Evolutionary conservation across 2,888 invertebrate species (phyloP).

Genomic region (Chloroclystis v-ata): DNA sequence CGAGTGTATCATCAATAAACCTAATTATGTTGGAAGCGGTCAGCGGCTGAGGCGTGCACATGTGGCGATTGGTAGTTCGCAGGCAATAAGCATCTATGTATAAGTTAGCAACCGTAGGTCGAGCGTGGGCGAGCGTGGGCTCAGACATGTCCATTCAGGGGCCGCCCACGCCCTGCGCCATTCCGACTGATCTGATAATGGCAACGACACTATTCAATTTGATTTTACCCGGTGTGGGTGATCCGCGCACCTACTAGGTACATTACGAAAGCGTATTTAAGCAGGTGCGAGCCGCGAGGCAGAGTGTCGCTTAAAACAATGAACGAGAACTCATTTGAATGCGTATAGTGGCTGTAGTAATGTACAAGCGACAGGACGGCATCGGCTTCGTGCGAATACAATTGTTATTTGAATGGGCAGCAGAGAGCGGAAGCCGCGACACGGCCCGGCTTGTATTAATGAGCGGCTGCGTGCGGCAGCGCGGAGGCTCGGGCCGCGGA

Average conservation of each 20-base stretch:
- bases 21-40: conserved; percentile 35
- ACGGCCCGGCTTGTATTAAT: conserved; percentile 66
- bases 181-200: conserved; percentile 52
- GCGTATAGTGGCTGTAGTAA: conserved; percentile 39
- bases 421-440: conserved; percentile 66
- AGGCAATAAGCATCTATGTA: conserved; percentile 1
- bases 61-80: not conserved
- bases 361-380: conserved; percentile 34
- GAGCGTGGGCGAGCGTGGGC: conserved; percentile 41
- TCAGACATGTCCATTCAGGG: conserved; percentile 65
- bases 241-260: conserved; percentile 21
- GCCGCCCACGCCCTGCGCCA: conserved; percentile 48
- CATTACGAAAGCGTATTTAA: conserved; percentile 32
- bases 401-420: conserved; percentile 62
- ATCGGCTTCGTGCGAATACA: conserved; percentile 56
- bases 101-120: conserved; percentile 2
- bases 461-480: conserved; percentile 46
- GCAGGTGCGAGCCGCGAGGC: conserved; percentile 23
- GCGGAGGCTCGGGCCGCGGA: conserved; percentile 24
- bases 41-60: conserved; percentile 20
- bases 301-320: conserved; percentile 35
- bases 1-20: conserved; percentile 47
- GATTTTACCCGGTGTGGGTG: conserved; percentile 42
- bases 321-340: conserved; percentile 37
- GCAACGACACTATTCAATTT: conserved; percentile 45